Evolutionary conservation across 1,140 invertebrate genomes (phyloP), one percentile per base, ranked within the genome.

Genomic region (Calephelis nemesis): DNA sequence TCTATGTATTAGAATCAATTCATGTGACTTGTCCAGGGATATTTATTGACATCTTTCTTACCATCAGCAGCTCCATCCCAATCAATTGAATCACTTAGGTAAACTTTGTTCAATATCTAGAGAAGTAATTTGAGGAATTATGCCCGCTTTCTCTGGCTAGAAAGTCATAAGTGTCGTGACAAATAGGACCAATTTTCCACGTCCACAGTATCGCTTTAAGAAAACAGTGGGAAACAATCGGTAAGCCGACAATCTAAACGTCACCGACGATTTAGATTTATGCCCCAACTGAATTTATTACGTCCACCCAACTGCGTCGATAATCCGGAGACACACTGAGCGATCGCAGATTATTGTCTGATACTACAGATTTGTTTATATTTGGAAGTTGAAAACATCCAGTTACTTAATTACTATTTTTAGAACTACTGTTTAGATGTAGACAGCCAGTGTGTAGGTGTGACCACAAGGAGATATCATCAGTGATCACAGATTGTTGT

Each of bases 191-290:
- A 74, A 82, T 76, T 77, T 73, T 72, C 70, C 65, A 49, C 63
- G 39, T 63, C 62, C 63, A 72, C 72, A 69, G 54, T 52, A 50
- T 30, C 70, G 74, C 68, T 77, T 84, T 78, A 74, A 77, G 68
- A 69, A 78, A 82, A 73, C 78, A 74, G 74, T 63, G 71, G 72
- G 72, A 71, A 76, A 81, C 75, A 77, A 81, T 77, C 70, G 52
- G 52, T 30, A 71, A 71, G 71, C 65, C 67, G 68, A 77, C 84
- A 83, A 86, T 86, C 75, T 82, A 84, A 84, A 82, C 71, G 83
- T 87, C 84, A 74, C 67, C 78, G 76, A 73, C 76, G 83, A 87
- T 84, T 81, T 81, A 83, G 83, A 87, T 87, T 87, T 87, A 86
- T 86, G 71, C 74, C 71, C 74, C 63, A 39, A 69, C 19, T 47